Conservation (phyloP, 2,797 vertebrate genomes). For the Enteromius treurensis region DNA sequence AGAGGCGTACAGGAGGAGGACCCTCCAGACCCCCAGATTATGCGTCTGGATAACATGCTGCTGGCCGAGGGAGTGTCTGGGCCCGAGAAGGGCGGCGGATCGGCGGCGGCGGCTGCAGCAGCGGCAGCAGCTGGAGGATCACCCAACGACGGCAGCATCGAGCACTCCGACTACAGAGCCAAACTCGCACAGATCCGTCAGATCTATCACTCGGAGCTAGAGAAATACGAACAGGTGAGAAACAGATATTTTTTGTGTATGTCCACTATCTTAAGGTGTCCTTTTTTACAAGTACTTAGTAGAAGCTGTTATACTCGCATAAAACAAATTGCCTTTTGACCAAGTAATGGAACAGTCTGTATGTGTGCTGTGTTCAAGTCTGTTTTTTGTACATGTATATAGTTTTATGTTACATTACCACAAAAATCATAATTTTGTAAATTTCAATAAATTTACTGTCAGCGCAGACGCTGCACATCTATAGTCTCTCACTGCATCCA, state of each 20-base stretch:
- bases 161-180: slow-evolving; percentile 92
- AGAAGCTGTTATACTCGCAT: too few relatives aligned
- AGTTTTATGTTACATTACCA: too few relatives aligned
- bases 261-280: too few relatives aligned
- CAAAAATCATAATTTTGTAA: too few relatives aligned
- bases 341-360: too few relatives aligned
- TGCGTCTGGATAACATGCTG: slow-evolving; percentile 91
- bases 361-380: too few relatives aligned
- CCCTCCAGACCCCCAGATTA: slow-evolving; percentile 87
- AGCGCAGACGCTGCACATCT: too few relatives aligned
- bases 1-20: slow-evolving; percentile 87
- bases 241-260: not conserved
- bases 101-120: slow-evolving; percentile 81
- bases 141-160: slow-evolving; percentile 89
- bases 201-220: slow-evolving; percentile 92
- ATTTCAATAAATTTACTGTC: too few relatives aligned
- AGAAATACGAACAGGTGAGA: slow-evolving; percentile 93
- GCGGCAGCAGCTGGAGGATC: slow-evolving; percentile 88
- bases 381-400: too few relatives aligned
- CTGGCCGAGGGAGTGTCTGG: slow-evolving; percentile 90
- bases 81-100: slow-evolving; percentile 86
- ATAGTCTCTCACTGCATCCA: too few relatives aligned
- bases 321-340: too few relatives aligned
- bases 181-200: slow-evolving; percentile 91
- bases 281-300: too few relatives aligned